Conservation (phyloP, 2,797 vertebrate genomes). For the Esox masquinongy region DNA sequence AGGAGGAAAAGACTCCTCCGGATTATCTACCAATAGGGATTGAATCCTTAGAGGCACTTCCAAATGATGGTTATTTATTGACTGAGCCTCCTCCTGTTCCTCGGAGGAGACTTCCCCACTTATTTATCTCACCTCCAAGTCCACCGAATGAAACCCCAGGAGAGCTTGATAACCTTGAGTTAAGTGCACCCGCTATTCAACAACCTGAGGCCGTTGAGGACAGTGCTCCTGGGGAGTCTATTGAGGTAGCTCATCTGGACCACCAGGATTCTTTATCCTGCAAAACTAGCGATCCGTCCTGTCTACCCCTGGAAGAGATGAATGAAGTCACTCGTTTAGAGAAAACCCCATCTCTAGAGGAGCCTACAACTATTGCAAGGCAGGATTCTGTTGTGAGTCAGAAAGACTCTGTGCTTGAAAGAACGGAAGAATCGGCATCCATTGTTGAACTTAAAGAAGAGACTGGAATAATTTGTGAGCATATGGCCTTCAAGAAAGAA, state of each 20-base stretch:
- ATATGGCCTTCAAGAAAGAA: conserved; percentile 27
- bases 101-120: conserved; percentile 72
- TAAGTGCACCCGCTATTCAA: conserved; percentile 10
- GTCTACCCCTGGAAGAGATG: background rate
- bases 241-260: conserved; percentile 4
- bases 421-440: conserved; percentile 9
- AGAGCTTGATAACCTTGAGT: conserved; percentile 37
- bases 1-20: conserved; percentile 32
- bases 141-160: conserved; percentile 57
- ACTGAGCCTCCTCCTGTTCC: conserved; percentile 44
- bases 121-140: conserved; percentile 74
- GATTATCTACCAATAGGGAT: conserved; percentile 68
- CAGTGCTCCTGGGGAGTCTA: conserved; percentile 25
- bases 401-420: conserved; percentile 24
- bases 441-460: conserved; percentile 30
- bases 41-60: conserved; percentile 35
- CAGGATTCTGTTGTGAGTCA: conserved; percentile 7
- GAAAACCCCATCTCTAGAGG: background rate
- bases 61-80: conserved; percentile 25
- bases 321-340: background rate
- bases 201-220: conserved; percentile 22
- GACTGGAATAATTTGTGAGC: conserved; percentile 12
- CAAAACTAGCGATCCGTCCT: conserved; percentile 8
- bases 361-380: background rate
- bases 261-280: conserved; percentile 30